These are phyloP conservation scores for Drosophila austrosaltans DNA, from an alignment of 2,888 invertebrate genomes.

Conservation along the genomic window DNA sequence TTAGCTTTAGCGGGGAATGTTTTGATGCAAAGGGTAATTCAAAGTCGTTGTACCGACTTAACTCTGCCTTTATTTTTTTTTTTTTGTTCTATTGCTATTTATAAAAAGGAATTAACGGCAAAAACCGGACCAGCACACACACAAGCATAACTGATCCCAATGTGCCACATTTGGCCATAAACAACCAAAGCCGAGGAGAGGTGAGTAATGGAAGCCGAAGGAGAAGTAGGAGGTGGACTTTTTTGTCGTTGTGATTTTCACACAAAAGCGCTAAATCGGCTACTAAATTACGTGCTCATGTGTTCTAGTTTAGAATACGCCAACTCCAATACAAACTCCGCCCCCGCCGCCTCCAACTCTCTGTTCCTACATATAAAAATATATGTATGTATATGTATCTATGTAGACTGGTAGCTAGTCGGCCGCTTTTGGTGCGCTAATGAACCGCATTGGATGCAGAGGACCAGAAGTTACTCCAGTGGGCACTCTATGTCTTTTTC, in stretches of 20 bases:
- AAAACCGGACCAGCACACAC: slow-evolving; percentile 69
- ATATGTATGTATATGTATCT: no score
- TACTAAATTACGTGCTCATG: slow-evolving; percentile 80
- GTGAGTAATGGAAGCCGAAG: not conserved
- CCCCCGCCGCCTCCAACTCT: slow-evolving; percentile 19
- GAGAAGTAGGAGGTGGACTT: slow-evolving; percentile 12
- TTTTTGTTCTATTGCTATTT: slow-evolving; percentile 71
- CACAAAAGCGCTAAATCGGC: slow-evolving; percentile 78
- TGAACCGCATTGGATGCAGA: slow-evolving; percentile 67
- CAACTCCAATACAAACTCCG: slow-evolving; percentile 16
- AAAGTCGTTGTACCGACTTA: slow-evolving; percentile 38
- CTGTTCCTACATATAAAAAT: slow-evolving; percentile 1
- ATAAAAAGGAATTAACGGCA: slow-evolving; percentile 79
- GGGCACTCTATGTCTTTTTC: slow-evolving; percentile 32
- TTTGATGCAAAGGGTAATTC: no score
- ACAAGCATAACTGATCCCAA: slow-evolving; percentile 65
- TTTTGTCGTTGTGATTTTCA: slow-evolving; percentile 75
- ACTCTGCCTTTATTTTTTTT: slow-evolving; percentile 44
- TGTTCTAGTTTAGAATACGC: slow-evolving; percentile 64
- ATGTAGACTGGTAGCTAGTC: slow-evolving; percentile 36
- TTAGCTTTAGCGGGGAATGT: no score
- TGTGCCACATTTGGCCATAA: slow-evolving; percentile 72
- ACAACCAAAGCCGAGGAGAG: slow-evolving; percentile 47
- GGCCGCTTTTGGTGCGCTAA: slow-evolving; percentile 74
- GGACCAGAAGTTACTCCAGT: slow-evolving; percentile 37